Percentiles rank a stretch among this genome's conserved stretches.
phyloP scores from a whole-genome alignment of 2,888 invertebrate genomes.

The Lacanobia wlatinum region DNA sequence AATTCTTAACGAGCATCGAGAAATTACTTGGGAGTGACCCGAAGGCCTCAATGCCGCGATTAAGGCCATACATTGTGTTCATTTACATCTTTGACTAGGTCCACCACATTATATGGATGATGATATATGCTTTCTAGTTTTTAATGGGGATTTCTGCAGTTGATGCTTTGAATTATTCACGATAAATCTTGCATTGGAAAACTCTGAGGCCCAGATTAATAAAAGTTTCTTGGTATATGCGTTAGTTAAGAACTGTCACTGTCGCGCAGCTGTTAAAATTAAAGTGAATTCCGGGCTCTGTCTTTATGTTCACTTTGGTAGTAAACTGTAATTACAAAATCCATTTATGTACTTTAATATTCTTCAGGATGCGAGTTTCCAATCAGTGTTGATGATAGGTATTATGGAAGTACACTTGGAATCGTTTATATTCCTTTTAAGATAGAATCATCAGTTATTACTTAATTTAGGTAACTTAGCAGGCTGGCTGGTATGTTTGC shows the following conservation, averaged over 20 bases:
- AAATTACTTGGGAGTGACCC: conserved; percentile 69
- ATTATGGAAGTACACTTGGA: conserved; percentile 9
- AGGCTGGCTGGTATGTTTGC: not conserved
- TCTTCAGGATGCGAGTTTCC: conserved; percentile 12
- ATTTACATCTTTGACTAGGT: conserved; percentile 63
- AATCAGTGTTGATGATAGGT: conserved; percentile 29
- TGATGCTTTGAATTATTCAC: conserved; percentile 14
- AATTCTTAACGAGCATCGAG: conserved; percentile 75
- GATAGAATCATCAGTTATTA: not conserved
- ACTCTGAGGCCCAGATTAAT: not conserved
- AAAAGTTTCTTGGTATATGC: not conserved
- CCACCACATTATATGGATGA: conserved; percentile 53
- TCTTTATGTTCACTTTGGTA: conserved; percentile 10
- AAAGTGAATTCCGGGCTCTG: not conserved
- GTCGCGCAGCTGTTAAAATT: not conserved
- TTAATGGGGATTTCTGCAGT: conserved; percentile 36
- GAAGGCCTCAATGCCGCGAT: conserved; percentile 72
- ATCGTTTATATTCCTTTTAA: not conserved
- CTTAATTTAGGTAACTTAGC: not conserved
- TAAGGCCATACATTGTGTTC: conserved; percentile 75
- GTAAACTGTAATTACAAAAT: conserved; percentile 34
- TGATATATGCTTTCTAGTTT: conserved; percentile 63
- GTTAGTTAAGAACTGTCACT: not conserved
- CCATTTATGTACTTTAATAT: conserved; percentile 17
- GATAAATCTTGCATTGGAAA: not conserved